Base-by-base conservation (phyloP, 2,888 invertebrate genomes). In the Chloroclysta siterata region DNA sequence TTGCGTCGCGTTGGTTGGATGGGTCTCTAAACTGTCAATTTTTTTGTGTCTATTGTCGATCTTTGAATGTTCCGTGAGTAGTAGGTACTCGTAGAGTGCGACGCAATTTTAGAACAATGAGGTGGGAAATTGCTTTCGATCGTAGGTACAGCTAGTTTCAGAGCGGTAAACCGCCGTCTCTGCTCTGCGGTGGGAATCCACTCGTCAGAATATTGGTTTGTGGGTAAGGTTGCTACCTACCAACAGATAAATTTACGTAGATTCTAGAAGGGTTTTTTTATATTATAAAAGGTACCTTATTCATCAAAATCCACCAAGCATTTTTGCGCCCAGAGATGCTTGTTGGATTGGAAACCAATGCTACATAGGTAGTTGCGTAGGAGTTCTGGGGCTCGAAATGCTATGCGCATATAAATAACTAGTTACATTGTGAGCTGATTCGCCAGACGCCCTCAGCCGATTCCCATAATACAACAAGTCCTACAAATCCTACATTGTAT, bases 61-160 rank as follows among this genome's bases (percentile, higher is more conserved):
- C 72, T 76, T 72, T 72, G 79, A 46, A 46, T 46, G 46, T 10
- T 46, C 17, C 11, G 11, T 11, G 11, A 79, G 77, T 74, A 70
- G 75, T 77, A 80, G 39, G 15, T 52, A 58, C 46, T 41, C 71
- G 73, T 68, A 74, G 74, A 78, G 78, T 75, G 81, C 77, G 81
- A 81, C 77, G 81, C 83, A 87, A 88, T 88, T 88, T 85, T 84
- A 85, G 85, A 88, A 89, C 87, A 88, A 88, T 86, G 84, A 84
- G 80, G 78, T 83, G 79, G 83, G 83, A 87, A 88, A 89, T 89
- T 87, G 89, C 82, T 84, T 88, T 83, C 81, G 66, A 62, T 53
- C 68, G 66, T 70, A 62, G 69, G 60, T 65, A 39, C 4, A 61
- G 70, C 60, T 68, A 61, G 68, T 69, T 68, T 59, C 60, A 55